phyloP scores from a whole-genome alignment of 2,797 vertebrate species.

The Lophius americanus region DNA sequence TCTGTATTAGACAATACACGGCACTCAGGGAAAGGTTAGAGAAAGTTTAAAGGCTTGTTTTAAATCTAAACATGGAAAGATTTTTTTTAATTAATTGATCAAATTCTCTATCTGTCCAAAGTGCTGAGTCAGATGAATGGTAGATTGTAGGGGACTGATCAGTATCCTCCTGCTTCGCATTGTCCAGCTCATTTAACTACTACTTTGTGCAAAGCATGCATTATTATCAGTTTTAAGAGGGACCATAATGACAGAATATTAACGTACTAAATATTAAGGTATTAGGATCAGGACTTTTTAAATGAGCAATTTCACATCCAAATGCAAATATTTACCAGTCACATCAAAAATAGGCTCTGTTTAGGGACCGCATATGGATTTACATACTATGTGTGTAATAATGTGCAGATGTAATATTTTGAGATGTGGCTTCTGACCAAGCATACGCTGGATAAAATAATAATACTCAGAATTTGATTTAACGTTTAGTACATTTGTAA shows the following conservation, averaged over 20 bases:
- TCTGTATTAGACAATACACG: no score
- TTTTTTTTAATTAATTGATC: background rate
- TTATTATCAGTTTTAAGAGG: no score
- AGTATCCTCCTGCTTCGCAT: background rate
- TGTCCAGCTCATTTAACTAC: background rate
- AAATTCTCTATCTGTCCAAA: background rate
- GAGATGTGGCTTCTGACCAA: background rate
- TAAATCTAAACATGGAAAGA: no score
- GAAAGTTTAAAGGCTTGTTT: background rate
- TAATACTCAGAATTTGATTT: background rate
- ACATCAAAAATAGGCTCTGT: no score
- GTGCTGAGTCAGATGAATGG: background rate
- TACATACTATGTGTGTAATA: no score
- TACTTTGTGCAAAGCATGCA: background rate
- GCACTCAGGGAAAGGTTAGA: background rate
- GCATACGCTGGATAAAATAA: background rate
- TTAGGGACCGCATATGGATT: no score
- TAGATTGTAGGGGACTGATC: no score
- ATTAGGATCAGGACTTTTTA: no score
- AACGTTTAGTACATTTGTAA: background rate
- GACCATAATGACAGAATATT: no score
- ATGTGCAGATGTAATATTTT: background rate
- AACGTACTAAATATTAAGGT: no score
- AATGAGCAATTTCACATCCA: no score
- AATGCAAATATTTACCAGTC: no score